phyloP scores from a whole-genome alignment of 2,797 vertebrate species.

The Scarus forsteni region DNA sequence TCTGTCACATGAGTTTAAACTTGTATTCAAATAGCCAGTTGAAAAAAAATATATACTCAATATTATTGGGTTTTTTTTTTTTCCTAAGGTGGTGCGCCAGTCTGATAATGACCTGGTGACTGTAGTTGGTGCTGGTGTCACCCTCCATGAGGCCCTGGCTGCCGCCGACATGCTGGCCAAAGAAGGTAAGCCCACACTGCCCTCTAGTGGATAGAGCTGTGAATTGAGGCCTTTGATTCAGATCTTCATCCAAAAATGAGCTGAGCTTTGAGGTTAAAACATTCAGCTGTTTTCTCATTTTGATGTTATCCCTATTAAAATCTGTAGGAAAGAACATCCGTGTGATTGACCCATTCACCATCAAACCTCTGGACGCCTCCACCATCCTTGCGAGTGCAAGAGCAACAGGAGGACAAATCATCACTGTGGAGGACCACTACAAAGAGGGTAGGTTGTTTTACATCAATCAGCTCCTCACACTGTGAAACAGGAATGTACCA shows the following conservation, averaged over 20 bases:
- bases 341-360: constrained; percentile 92
- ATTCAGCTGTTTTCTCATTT: not conserved
- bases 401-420: constrained; percentile 87
- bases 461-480: not conserved
- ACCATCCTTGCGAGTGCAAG: constrained; percentile 87
- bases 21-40: not conserved
- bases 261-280: not conserved
- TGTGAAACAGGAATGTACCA: no score
- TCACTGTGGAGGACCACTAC: constrained; percentile 94
- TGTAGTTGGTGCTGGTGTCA: constrained; percentile 90
- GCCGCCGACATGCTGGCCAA: constrained; percentile 86
- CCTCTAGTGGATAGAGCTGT: constrained; percentile 34
- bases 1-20: not conserved
- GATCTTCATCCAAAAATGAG: not conserved
- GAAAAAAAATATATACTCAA: no score
- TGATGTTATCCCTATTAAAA: not conserved
- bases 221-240: not conserved
- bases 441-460: constrained; percentile 83
- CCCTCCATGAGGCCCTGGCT: constrained; percentile 88
- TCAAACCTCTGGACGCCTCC: constrained; percentile 90
- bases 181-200: constrained; percentile 80
- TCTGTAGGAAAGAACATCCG: constrained; percentile 84
- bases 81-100: constrained; percentile 82
- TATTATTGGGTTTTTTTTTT: no score
- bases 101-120: constrained; percentile 85